These are phyloP conservation scores for Leucozona laternaria DNA, from an alignment of 2,888 invertebrate genomes.

Conservation along the genomic window DNA sequence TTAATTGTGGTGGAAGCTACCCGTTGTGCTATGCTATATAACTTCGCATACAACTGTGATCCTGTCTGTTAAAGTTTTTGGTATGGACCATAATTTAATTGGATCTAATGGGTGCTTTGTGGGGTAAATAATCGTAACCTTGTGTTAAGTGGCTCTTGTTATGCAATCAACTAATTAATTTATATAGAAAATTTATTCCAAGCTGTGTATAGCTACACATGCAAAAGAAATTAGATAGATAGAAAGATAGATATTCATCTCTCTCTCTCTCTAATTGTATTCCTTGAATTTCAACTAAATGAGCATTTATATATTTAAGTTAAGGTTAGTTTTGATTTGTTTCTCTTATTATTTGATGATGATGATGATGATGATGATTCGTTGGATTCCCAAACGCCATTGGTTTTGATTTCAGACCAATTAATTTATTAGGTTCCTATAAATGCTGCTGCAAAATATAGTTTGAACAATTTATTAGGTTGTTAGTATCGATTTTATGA, in stretches of 20 bases:
- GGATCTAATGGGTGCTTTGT: conserved; percentile 64
- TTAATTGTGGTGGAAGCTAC: conserved; percentile 43
- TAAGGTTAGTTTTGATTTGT: neutral
- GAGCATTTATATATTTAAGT: conserved; percentile 16
- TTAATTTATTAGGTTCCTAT: neutral
- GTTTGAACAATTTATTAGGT: neutral
- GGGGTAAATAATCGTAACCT: conserved; percentile 47
- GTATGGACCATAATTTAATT: conserved; percentile 61
- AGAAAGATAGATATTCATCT: conserved; percentile 49
- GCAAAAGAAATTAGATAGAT: neutral
- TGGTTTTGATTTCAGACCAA: neutral
- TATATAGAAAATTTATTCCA: conserved; percentile 27
- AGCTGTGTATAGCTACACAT: neutral
- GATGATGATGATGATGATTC: neutral
- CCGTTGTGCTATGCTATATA: neutral
- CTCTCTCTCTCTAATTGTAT: conserved; percentile 36
- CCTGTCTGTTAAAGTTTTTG: conserved; percentile 19
- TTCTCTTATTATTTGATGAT: neutral
- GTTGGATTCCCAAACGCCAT: neutral
- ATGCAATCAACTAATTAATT: conserved; percentile 60
- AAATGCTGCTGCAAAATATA: neutral
- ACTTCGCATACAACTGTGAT: neutral
- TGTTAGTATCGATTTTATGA: neutral
- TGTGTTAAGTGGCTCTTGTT: conserved; percentile 53
- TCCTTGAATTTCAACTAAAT: conserved; percentile 37